Percentiles rank a stretch among this genome's conserved stretches.
Conservation (phyloP, 35 echinoderm and acorn worm genomes). For the Ophiothrix spiculata region DNA sequence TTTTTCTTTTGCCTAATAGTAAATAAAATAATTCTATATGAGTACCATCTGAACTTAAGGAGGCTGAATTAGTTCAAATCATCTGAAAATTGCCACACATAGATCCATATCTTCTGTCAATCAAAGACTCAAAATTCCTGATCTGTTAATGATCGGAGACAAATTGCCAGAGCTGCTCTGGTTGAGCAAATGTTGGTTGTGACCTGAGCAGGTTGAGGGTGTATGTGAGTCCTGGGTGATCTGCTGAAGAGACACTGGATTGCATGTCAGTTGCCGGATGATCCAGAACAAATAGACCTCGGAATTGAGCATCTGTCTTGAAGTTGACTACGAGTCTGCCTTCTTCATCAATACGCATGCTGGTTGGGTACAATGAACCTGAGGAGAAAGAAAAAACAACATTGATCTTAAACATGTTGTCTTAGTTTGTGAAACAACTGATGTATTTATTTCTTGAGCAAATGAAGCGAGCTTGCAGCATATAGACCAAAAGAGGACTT, state of each 20-base stretch:
- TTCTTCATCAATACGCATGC: conserved; percentile 95
- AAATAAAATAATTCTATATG: too few species aligned
- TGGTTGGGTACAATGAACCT: conserved; percentile 98
- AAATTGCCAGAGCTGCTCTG: conserved; percentile 98
- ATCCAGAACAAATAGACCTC: conserved; percentile 77
- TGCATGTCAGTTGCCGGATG: conserved; percentile 60
- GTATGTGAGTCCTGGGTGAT: conserved; percentile 79
- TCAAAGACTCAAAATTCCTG: too few species aligned
- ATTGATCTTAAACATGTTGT: too few species aligned
- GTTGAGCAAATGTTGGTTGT: conserved; percentile 93
- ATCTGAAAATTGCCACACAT: too few species aligned
- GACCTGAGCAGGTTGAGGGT: conserved; percentile 62
- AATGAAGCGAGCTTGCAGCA: too few species aligned
- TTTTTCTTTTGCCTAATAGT: too few species aligned
- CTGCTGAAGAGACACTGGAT: conserved; percentile 76
- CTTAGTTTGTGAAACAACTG: too few species aligned
- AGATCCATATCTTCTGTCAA: too few species aligned
- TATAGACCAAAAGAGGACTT: too few species aligned
- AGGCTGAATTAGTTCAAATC: too few species aligned
- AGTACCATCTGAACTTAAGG: too few species aligned
- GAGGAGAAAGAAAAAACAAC: conserved; percentile 12
- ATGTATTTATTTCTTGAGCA: too few species aligned
- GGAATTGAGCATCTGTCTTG: conserved; percentile 93
- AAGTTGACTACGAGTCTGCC: conserved; percentile 96
- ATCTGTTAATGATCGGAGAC: conserved; percentile 80